Conservation (phyloP, 1,140 invertebrate genomes). For the Diabrotica virgifera region DNA sequence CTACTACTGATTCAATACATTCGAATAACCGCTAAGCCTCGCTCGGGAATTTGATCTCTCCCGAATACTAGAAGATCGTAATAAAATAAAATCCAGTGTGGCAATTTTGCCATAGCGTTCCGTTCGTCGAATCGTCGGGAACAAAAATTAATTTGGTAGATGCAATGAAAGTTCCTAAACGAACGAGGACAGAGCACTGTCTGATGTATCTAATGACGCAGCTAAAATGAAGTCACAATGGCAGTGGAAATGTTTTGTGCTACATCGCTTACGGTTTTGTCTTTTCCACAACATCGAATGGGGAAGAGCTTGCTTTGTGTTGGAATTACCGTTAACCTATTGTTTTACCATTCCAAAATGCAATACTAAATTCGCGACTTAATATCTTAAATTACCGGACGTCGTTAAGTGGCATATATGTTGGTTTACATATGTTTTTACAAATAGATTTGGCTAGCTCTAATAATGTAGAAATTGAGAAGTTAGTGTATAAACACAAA, state of each 20-base stretch:
- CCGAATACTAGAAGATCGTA: not conserved
- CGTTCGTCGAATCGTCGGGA: not conserved
- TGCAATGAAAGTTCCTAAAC: constrained; percentile 1
- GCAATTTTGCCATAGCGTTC: not conserved
- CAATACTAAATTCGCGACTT: constrained; percentile 8
- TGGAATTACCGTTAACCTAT: constrained; percentile 14
- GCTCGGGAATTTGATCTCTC: too few species aligned
- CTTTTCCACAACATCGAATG: not conserved
- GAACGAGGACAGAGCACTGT: not conserved
- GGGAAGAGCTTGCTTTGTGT: constrained; percentile 15
- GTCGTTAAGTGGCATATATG: not conserved
- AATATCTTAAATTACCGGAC: constrained; percentile 12
- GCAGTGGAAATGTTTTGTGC: not conserved
- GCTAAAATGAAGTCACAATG: constrained; percentile 2
- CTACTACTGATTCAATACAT: too few species aligned
- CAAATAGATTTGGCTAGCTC: too few species aligned
- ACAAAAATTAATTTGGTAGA: constrained; percentile 3
- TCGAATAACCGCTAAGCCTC: too few species aligned
- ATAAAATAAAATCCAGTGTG: not conserved
- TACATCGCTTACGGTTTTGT: not conserved
- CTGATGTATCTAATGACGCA: not conserved
- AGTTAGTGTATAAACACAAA: too few species aligned
- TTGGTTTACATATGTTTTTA: too few species aligned
- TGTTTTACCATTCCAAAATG: constrained; percentile 11
- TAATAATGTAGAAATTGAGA: too few species aligned